These are phyloP conservation scores for Phyllostomus discolor DNA, from an alignment of 2,113 vertebrate species.

Conservation along the genomic window DNA sequence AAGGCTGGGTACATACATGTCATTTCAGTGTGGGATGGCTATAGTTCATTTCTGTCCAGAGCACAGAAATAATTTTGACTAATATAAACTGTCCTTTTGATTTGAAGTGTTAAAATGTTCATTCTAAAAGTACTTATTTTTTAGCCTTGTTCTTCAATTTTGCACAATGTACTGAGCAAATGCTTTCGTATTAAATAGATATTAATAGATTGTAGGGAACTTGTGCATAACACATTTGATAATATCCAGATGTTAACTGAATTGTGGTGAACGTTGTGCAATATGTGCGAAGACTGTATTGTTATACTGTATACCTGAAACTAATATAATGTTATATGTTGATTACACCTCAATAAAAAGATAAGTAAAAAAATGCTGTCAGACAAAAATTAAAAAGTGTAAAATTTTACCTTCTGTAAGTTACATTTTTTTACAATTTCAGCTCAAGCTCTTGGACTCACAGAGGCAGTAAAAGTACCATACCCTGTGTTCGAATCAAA, in stretches of 20 bases:
- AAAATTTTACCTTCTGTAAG: neutral
- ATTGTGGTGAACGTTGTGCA: neutral
- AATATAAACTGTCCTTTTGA: neutral
- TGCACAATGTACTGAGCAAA: neutral
- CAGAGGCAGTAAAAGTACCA: slow-evolving; percentile 82
- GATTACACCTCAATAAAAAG: neutral
- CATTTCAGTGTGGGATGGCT: neutral
- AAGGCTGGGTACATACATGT: neutral
- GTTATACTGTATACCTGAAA: neutral
- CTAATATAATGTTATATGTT: neutral
- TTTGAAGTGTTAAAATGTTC: neutral
- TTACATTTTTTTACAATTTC: slow-evolving; percentile 25
- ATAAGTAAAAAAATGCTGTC: neutral
- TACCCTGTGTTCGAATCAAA: slow-evolving; percentile 84
- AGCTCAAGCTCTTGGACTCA: slow-evolving; percentile 83
- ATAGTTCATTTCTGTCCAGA: neutral
- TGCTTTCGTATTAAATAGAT: neutral
- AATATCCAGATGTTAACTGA: neutral
- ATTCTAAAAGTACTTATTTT: neutral
- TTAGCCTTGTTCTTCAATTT: neutral
- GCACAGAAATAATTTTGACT: neutral
- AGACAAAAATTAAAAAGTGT: neutral
- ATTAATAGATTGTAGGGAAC: neutral
- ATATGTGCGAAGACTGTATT: neutral
- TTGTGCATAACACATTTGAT: neutral